These are phyloP conservation scores for Caenorhabditis elegans DNA, from an alignment of 1,140 invertebrate species.

Conservation along the genomic window DNA sequence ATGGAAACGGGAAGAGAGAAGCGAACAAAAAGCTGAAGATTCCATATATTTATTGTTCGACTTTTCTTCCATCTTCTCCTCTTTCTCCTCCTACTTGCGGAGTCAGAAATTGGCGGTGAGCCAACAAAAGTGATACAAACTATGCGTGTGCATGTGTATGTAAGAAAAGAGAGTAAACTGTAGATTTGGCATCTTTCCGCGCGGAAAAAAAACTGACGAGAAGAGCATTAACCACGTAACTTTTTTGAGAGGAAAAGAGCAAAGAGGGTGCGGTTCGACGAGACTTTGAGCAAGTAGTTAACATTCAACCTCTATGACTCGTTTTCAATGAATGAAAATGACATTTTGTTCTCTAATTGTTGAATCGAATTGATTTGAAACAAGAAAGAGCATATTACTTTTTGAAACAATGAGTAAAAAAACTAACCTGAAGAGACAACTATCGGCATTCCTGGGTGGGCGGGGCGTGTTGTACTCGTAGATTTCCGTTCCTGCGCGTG, in stretches of 20 bases:
- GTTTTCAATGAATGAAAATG: slow-evolving; percentile 6
- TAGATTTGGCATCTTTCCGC: not conserved
- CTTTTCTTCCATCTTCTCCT: not conserved
- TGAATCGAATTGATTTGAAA: not conserved
- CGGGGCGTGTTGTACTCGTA: not conserved
- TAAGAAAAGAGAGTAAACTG: not conserved
- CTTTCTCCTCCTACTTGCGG: not conserved
- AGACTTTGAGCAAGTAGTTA: not conserved
- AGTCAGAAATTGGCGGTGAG: not conserved
- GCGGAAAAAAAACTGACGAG: not conserved
- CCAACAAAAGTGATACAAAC: slow-evolving; percentile 23
- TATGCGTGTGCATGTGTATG: not conserved
- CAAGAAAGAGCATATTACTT: not conserved
- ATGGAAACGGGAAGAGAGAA: not conserved
- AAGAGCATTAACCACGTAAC: too few species aligned
- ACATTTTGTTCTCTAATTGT: too few species aligned
- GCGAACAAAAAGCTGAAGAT: not conserved
- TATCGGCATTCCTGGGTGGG: not conserved
- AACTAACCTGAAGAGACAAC: not conserved
- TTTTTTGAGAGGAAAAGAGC: not conserved
- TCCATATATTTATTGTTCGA: slow-evolving; percentile 19
- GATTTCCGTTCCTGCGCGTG: slow-evolving; percentile 1
- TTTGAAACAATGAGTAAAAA: not conserved
- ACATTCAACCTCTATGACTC: not conserved
- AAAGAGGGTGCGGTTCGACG: not conserved